These are phyloP conservation scores for Leptoclinus maculatus DNA, from an alignment of 2,797 vertebrate genomes.

Conservation along the genomic window DNA sequence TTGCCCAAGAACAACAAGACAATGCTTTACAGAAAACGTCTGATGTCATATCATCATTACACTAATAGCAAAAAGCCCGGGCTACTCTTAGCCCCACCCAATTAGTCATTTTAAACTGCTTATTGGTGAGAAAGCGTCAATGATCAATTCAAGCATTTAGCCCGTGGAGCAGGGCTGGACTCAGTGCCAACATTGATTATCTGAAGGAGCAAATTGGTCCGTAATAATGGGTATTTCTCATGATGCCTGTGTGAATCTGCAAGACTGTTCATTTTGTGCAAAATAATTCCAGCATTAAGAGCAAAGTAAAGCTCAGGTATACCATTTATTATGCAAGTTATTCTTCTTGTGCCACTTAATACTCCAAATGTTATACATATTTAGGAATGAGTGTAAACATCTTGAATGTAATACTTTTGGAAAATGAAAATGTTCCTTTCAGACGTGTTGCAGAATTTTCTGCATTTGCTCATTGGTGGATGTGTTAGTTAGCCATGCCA, in stretches of 20 bases:
- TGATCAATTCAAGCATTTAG: slow-evolving; percentile 82
- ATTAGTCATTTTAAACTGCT: slow-evolving; percentile 85
- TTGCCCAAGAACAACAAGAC: slow-evolving; percentile 88
- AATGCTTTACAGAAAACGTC: slow-evolving; percentile 83
- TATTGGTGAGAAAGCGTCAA: slow-evolving; percentile 79
- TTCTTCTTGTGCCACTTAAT: background rate
- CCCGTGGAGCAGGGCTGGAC: slow-evolving; percentile 64
- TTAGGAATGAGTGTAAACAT: background rate
- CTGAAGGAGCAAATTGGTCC: slow-evolving; percentile 71
- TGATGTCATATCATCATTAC: slow-evolving; percentile 89
- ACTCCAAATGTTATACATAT: background rate
- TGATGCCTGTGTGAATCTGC: slow-evolving; percentile 44
- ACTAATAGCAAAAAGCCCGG: slow-evolving; percentile 81
- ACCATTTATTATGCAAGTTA: background rate
- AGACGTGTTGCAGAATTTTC: background rate
- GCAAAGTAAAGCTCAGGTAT: slow-evolving; percentile 16
- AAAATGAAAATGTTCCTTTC: background rate
- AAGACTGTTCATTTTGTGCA: slow-evolving; percentile 34
- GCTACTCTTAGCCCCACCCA: slow-evolving; percentile 72
- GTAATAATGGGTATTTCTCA: slow-evolving; percentile 75
- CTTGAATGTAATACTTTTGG: background rate
- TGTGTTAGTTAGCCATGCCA: background rate
- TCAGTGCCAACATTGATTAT: slow-evolving; percentile 79
- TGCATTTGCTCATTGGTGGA: background rate
- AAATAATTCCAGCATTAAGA: slow-evolving; percentile 8